phyloP scores from a whole-genome alignment of 2,113 vertebrate genomes.

The Hystrix cristata region DNA sequence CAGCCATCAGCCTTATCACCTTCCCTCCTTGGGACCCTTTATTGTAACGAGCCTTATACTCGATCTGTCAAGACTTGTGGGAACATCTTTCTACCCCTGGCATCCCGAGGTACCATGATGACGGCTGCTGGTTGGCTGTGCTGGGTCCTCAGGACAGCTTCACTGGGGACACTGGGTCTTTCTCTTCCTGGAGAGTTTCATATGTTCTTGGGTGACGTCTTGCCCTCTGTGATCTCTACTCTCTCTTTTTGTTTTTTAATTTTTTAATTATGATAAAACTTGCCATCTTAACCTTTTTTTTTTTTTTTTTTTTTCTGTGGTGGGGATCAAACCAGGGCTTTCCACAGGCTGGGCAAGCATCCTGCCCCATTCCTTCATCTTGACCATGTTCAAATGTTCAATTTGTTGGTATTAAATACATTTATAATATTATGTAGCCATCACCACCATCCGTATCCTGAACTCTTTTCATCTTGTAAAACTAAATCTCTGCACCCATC shows the following conservation, averaged over 20 bases:
- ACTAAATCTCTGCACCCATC: not conserved
- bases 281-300: not conserved
- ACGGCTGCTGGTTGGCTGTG: not conserved
- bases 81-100: not conserved
- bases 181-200: not conserved
- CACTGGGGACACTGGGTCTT: fast-evolving
- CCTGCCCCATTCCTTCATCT: not conserved
- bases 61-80: not conserved
- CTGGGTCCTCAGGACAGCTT: not conserved
- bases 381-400: not conserved
- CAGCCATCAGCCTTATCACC: not conserved
- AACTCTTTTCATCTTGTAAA: not conserved
- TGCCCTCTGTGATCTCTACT: not conserved
- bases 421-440: not conserved
- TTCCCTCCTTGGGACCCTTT: not conserved
- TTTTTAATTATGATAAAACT: not conserved
- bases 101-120: fast-evolving
- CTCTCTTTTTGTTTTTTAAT: not conserved
- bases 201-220: not conserved
- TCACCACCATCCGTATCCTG: not conserved
- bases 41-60: not conserved
- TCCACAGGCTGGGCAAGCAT: too few relatives aligned
- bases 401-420: not conserved
- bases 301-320: not conserved
- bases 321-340: not conserved